Conservation (phyloP, 2,113 vertebrate genomes). For the Ia io region DNA sequence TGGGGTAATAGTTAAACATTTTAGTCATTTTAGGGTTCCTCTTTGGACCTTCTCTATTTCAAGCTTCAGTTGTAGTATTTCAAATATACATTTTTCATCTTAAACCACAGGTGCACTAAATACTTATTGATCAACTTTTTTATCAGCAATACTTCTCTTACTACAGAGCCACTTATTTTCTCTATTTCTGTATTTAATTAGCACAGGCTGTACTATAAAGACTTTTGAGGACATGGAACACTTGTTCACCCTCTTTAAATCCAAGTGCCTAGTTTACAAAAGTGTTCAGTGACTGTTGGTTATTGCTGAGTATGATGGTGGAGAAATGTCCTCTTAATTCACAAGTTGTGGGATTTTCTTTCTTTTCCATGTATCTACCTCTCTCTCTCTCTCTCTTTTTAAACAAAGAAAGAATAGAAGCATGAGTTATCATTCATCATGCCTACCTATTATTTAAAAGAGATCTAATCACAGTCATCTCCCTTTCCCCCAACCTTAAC, state of each 20-base stretch:
- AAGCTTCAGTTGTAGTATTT: conserved; percentile 29
- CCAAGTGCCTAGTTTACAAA: neutral
- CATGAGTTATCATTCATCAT: neutral
- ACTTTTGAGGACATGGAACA: neutral
- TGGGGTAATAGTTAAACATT: neutral
- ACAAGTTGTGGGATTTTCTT: conserved; percentile 6
- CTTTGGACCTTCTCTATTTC: neutral
- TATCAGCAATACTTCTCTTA: conserved; percentile 19
- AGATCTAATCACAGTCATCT: neutral
- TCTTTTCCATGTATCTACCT: neutral
- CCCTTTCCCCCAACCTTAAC: neutral
- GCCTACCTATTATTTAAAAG: conserved; percentile 27
- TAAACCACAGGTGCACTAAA: neutral
- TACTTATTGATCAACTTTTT: neutral
- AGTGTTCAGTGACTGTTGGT: neutral
- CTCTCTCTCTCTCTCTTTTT: neutral
- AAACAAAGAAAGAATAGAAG: neutral
- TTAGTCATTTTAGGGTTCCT: neutral
- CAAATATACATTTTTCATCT: neutral
- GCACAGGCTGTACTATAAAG: neutral
- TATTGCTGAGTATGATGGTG: neutral
- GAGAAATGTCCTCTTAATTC: conserved; percentile 19
- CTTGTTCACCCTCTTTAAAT: neutral
- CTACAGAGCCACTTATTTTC: neutral
- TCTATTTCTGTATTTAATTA: conserved; percentile 25